A percentile compares a stretch with the other conserved stretches of the same genome.
phyloP scores from a whole-genome alignment of 2,113 vertebrate species.

The Microtus montanus region DNA sequence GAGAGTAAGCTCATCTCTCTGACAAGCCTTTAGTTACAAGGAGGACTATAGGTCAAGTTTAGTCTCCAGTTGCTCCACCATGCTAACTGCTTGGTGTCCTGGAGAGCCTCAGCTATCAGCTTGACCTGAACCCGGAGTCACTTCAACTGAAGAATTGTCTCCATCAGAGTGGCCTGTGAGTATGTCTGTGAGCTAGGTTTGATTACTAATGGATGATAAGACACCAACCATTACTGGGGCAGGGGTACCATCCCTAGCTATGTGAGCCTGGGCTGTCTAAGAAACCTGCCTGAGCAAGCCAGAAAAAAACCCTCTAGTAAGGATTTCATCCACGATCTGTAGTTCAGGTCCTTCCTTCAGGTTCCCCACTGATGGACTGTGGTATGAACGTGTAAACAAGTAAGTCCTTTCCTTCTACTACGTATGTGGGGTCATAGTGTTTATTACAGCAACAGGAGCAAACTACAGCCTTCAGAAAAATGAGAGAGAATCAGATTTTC shows the following conservation, averaged over 20 bases:
- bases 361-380: neutral
- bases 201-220: neutral
- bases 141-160: too few species aligned
- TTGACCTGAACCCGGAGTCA: neutral
- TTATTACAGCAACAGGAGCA: neutral
- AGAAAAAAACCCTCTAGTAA: fast-evolving
- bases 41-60: neutral
- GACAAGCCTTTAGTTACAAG: neutral
- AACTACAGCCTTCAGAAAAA: neutral
- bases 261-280: neutral
- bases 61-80: neutral
- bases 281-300: neutral
- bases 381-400: neutral
- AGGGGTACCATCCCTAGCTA: too few species aligned
- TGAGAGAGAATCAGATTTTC: neutral
- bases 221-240: neutral
- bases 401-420: neutral
- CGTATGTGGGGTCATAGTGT: neutral
- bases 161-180: neutral
- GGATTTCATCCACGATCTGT: neutral
- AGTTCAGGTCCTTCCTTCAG: neutral
- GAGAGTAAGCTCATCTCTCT: slow-evolving; percentile 12
- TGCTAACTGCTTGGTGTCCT: neutral
- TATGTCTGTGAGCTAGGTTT: neutral
- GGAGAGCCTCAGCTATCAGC: neutral